Base-by-base conservation (phyloP, 2,113 vertebrate genomes). In the Scomber japonicus region DNA sequence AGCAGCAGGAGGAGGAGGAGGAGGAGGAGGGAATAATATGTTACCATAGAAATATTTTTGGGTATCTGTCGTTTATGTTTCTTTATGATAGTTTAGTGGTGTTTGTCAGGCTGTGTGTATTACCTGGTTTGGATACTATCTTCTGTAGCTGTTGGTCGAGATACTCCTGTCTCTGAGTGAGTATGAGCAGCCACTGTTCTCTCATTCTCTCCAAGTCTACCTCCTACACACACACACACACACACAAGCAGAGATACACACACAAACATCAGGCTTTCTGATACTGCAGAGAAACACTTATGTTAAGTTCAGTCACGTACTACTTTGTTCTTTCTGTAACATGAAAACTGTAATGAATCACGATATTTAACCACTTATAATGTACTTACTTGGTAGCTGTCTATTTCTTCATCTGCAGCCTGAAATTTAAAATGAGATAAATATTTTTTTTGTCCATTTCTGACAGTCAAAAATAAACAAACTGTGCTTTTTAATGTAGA, bases 141-240 rank as follows among this genome's bases (percentile, higher is more conserved):
- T 96, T 98, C 89, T 99, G 98, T 9, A 99, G 89, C 9, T 99
- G 97, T 68, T 98, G 96, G 84, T 99, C 98, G 3, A 99, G 94
- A 79, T 98, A 98, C 66, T 99, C 97, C 91, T 99, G 98, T 9
- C 96, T 96, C 87, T 98, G 97, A 0, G 97, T 98, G 66, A 99
- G 92, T 0, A 91, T 95, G 49, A 94, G 91, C 11, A 99, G 90
- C 97, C 98, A 99, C 77, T 98, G 97, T 61, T 94, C 89, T 79
- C 97, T 95, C 51, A 99, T 91, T 85, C 97, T 93, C 90, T 99
- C 97, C 93, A 99, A 89, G 89, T 99, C 97, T 19, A 95, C 94
- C 60, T 99, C 97, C 98, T 99, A n/a, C n/a, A 19, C 53, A 61
- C 27, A 12, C 57, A 49, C 54, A 40, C 35, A 40, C 35, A 40